phyloP scores from a whole-genome alignment of 2,888 invertebrate species.

The Thumatha senex region DNA sequence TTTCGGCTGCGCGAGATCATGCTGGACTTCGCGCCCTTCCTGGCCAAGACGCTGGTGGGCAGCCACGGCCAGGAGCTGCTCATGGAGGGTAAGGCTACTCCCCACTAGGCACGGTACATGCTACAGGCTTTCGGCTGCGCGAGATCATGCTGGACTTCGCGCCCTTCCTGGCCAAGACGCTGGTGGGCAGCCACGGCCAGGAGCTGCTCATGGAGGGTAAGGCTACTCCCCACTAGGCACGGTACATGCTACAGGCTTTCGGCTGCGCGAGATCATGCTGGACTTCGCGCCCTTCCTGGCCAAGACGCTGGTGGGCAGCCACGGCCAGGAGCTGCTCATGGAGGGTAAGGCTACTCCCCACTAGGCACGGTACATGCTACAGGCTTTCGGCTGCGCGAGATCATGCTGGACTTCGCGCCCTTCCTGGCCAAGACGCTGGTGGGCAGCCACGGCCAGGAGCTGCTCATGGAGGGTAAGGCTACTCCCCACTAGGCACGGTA shows the following conservation, averaged over 20 bases:
- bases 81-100: conserved; percentile 93
- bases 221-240: conserved; percentile 49
- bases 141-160: conserved; percentile 99
- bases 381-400: conserved; percentile 89
- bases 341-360: conserved; percentile 89
- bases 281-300: conserved; percentile 99
- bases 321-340: conserved; percentile 99
- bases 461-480: conserved; percentile 96
- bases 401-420: conserved; percentile 99
- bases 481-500: conserved; percentile 46
- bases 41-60: conserved; percentile 98
- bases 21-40: conserved; percentile 99
- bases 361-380: conserved; percentile 46
- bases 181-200: conserved; percentile 99
- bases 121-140: conserved; percentile 80
- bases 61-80: conserved; percentile 99
- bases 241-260: conserved; percentile 31
- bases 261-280: conserved; percentile 99
- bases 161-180: conserved; percentile 98
- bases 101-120: conserved; percentile 46
- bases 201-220: conserved; percentile 99
- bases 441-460: conserved; percentile 99
- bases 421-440: conserved; percentile 99
- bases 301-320: conserved; percentile 98
- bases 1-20: conserved; percentile 95